Evolutionary conservation across 2,888 invertebrate genomes (phyloP).

Genomic region (Thecocarcelia acutangulata): DNA sequence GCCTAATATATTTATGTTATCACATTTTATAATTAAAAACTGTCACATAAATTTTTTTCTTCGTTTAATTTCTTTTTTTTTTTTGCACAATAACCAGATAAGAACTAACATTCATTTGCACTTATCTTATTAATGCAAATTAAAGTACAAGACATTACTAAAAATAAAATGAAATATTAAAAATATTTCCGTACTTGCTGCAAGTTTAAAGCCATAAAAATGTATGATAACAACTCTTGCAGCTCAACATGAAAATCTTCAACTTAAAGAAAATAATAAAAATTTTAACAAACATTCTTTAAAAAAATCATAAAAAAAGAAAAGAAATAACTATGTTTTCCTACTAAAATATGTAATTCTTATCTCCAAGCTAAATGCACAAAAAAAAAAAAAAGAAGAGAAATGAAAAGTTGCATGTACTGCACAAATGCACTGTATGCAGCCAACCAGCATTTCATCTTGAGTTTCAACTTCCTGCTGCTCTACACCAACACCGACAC

Average conservation of each 20-base stretch:
- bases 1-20: not conserved
- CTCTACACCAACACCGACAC: not conserved
- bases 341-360: conserved; percentile 58
- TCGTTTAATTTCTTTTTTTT: not conserved
- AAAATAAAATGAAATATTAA: conserved; percentile 1
- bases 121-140: conserved; percentile 42
- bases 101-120: conserved; percentile 45
- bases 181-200: conserved; percentile 25
- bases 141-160: conserved; percentile 32
- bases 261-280: conserved; percentile 24
- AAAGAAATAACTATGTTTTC: conserved; percentile 28
- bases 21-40: conserved; percentile 34
- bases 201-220: conserved; percentile 53
- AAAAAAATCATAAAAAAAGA: not conserved
- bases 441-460: conserved; percentile 51
- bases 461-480: conserved; percentile 47
- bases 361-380: conserved; percentile 56
- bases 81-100: conserved; percentile 19
- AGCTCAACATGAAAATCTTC: conserved; percentile 38
- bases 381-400: not conserved
- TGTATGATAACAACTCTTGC: conserved; percentile 41
- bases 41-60: conserved; percentile 1
- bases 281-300: conserved; percentile 49
- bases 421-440: conserved; percentile 21
- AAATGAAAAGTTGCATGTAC: conserved; percentile 30